Conservation (phyloP, 2,888 invertebrate species). For the Luperina nickerlii region DNA sequence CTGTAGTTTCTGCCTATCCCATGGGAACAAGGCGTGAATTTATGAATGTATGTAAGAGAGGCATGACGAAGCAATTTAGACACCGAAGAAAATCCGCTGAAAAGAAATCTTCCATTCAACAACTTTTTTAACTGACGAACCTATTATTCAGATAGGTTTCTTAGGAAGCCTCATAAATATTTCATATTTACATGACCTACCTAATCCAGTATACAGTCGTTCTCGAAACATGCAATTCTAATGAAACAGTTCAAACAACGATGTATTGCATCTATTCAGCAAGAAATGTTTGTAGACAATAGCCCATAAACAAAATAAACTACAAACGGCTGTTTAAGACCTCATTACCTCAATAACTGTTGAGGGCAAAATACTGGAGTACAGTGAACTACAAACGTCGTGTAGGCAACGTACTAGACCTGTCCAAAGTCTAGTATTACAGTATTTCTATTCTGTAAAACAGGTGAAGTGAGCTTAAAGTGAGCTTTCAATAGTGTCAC, state of each 20-base stretch:
- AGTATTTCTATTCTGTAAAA: background rate
- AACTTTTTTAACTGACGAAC: background rate
- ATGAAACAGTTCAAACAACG: background rate
- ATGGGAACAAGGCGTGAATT: background rate
- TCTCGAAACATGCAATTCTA: constrained; percentile 13
- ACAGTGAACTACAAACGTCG: constrained; percentile 27
- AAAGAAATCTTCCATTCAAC: background rate
- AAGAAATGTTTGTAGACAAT: constrained; percentile 41
- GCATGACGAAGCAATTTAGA: background rate
- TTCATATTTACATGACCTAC: background rate
- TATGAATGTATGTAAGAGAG: background rate
- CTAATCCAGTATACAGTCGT: background rate
- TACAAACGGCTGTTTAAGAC: constrained; percentile 12
- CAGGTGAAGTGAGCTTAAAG: too few relatives aligned
- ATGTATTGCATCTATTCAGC: constrained; percentile 24
- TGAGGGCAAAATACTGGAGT: constrained; percentile 26
- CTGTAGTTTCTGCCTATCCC: background rate
- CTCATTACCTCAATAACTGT: constrained; percentile 42
- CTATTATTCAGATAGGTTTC: background rate
- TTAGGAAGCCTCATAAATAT: background rate
- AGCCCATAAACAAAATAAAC: constrained; percentile 31
- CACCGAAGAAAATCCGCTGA: background rate
- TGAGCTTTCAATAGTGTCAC: too few relatives aligned
- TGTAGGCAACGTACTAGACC: background rate
- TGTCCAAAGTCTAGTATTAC: background rate